A percentile compares a stretch with the other conserved stretches of the same genome.
Evolutionary conservation across 2,797 vertebrate genomes (phyloP).

Genomic region (Macropodus opercularis): DNA sequence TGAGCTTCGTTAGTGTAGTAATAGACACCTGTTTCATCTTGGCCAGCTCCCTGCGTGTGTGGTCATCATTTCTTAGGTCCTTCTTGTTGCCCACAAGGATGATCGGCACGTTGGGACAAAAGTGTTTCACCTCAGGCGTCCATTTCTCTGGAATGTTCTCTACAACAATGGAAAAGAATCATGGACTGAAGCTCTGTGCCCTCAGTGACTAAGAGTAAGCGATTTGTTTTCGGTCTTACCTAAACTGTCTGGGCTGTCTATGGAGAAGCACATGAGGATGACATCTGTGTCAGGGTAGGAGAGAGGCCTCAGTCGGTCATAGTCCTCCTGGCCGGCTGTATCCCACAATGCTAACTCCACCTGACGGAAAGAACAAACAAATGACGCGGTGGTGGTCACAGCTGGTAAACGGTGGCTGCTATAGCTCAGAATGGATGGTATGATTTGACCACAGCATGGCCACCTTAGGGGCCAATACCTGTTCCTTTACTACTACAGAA

Average conservation of each 20-base stretch:
- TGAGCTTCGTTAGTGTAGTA: not conserved
- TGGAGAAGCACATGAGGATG: conserved; percentile 99
- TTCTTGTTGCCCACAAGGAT: conserved; percentile 99
- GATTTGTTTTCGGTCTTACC: conserved; percentile 78
- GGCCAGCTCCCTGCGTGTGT: conserved; percentile 95
- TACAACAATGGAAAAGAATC: conserved; percentile 63
- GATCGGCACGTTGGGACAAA: conserved; percentile 98
- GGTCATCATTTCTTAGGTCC: conserved; percentile 96
- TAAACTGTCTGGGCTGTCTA: conserved; percentile 96
- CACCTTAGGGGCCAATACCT: not conserved
- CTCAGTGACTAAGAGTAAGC: too few species aligned
- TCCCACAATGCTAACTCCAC: conserved; percentile 98
- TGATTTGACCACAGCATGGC: conserved; percentile 3
- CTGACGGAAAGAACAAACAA: conserved; percentile 70
- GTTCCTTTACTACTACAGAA: conserved; percentile 7
- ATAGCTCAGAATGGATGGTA: not conserved
- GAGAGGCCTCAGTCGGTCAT: conserved; percentile 93
- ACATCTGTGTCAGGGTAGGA: conserved; percentile 97
- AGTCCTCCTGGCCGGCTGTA: conserved; percentile 97
- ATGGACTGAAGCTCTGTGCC: too few species aligned
- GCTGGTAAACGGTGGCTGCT: conserved; percentile 6
- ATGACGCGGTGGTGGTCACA: too few species aligned
- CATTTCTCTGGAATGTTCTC: conserved; percentile 99
- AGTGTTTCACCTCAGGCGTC: conserved; percentile 99
- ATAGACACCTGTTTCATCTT: conserved; percentile 96